Evolutionary conservation across 2,113 vertebrate genomes (phyloP).

Genomic region (Leptodactylus fuscus): DNA sequence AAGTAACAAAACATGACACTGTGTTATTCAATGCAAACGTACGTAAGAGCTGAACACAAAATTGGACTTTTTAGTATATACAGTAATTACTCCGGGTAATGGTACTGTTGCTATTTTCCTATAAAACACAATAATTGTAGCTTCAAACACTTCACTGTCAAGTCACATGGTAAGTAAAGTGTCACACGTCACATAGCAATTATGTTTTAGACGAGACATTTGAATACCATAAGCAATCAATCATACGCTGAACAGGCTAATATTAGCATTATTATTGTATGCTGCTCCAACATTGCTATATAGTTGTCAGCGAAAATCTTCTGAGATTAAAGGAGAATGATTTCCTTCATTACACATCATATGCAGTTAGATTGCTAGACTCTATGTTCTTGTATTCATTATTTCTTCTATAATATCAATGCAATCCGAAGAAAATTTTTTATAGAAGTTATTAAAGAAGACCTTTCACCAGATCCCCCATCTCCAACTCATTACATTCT

Average conservation of each 20-base stretch:
- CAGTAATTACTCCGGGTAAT: background rate
- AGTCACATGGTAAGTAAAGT: background rate
- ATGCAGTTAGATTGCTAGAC: background rate
- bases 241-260: background rate
- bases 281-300: background rate
- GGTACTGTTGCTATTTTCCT: conserved; percentile 3
- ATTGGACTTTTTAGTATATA: no score
- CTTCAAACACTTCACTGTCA: background rate
- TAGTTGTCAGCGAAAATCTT: background rate
- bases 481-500: no score
- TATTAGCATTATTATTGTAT: background rate
- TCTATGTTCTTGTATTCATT: background rate
- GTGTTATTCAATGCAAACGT: background rate
- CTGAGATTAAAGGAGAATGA: background rate
- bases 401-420: background rate
- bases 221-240: conserved; percentile 13
- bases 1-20: background rate
- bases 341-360: background rate
- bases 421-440: background rate
- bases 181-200: conserved; percentile 19
- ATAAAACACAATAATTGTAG: conserved; percentile 7
- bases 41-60: no score
- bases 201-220: background rate
- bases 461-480: no score
- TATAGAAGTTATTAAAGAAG: background rate